phyloP scores from a whole-genome alignment of 2,113 vertebrate species.

The Rutilus rutilus region DNA sequence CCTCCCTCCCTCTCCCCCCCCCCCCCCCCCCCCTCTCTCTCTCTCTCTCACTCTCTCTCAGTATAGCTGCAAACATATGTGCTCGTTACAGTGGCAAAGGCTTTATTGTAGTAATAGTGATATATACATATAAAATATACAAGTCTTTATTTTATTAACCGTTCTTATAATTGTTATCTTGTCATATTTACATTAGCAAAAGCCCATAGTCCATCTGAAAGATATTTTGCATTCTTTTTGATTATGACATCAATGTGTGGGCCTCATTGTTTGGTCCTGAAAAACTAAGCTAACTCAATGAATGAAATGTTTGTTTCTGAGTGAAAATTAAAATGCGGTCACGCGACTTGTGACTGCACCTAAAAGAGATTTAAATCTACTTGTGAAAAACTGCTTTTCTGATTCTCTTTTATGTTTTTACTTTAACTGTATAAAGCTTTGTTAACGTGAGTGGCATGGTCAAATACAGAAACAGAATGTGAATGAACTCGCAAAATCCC shows the following conservation, averaged over 20 bases:
- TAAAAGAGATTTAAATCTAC: background rate
- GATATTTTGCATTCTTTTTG: constrained; percentile 63
- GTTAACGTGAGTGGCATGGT: background rate
- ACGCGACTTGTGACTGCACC: constrained; percentile 53
- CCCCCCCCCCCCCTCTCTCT: constrained; percentile 10
- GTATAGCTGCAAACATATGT: background rate
- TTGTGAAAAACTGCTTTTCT: background rate
- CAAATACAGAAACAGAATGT: background rate
- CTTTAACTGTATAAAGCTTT: background rate
- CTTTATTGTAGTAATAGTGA: background rate
- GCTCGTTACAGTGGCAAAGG: background rate
- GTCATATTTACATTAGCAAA: constrained; percentile 11
- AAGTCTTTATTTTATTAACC: background rate
- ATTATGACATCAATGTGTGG: constrained; percentile 76
- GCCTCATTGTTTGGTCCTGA: constrained; percentile 68
- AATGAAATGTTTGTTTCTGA: constrained; percentile 74
- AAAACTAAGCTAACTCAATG: constrained; percentile 53
- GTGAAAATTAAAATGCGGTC: constrained; percentile 63
- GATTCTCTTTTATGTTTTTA: background rate
- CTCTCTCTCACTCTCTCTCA: constrained; percentile 13
- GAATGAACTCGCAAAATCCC: background rate
- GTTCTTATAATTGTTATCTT: background rate
- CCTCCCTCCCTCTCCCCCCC: constrained; percentile 8
- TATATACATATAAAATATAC: background rate
- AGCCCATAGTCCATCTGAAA: constrained; percentile 6